Evolutionary conservation across 2,113 vertebrate genomes (phyloP), one percentile per base, ranked within the genome.

Genomic region (Cephalopterus ornatus): DNA sequence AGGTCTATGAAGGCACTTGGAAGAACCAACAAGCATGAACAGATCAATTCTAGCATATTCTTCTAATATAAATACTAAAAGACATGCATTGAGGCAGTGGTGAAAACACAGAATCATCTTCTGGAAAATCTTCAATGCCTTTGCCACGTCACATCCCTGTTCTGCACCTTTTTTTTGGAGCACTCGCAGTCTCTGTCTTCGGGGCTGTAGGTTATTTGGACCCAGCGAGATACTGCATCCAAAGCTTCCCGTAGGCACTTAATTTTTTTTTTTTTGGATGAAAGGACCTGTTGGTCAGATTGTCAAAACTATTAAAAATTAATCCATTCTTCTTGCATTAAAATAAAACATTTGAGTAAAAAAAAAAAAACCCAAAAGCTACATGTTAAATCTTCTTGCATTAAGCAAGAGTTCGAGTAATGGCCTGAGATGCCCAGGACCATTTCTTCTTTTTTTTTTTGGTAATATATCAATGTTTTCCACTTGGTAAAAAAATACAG

Each of bases 1-100:
- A 95, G 88, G 76, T 94, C 85, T 88, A 55, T 56, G 92, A 86
- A 97, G 96, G 95, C 95, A 97, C 87, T 97, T 94, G 65, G 83
- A 21, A 92, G 91, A 84, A 89, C 95, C 82, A 92, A 88, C 76
- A 95, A 65, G 93, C 96, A 96, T 23, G 96, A 96, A 93, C 56
- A 89, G 93, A 89, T 89, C 93, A 47, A 53, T 96, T 96, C 80
- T 96, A 98, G 98, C 98, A 97, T 97, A 96, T 95, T 95, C 97
- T 98, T 98, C 97, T 98, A 97, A 97, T 97, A 98, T 98, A 98
- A 98, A 98, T 98, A 97, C 97, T 97, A 96, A 97, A 96, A 98
- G 96, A 97, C 97, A 97, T 97, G 95, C 95, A 96, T 63, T 28
- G 93, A 96, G 97, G 94, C 92, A 95, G 97, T 93, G 97, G 95